A percentile compares a stretch with the other conserved stretches of the same genome.
Evolutionary conservation across 2,888 invertebrate genomes (phyloP).

Genomic region (Drosophila neonasuta): DNA sequence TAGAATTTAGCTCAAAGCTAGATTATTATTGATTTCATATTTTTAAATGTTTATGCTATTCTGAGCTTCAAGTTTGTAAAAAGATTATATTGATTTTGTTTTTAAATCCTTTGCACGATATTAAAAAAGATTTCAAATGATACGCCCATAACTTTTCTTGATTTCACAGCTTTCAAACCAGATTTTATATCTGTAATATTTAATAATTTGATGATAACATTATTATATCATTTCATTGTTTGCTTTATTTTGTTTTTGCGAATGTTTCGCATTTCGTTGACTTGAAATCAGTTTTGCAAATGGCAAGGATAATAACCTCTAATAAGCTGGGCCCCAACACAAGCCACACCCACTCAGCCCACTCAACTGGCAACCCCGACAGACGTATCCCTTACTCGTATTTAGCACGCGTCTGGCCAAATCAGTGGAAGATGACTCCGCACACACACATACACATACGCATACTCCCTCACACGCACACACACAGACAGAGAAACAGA

Average conservation of each 20-base stretch:
- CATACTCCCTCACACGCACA: constrained; percentile 37
- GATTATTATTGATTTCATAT: too few species aligned
- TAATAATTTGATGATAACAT: constrained; percentile 24
- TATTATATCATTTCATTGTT: constrained; percentile 6
- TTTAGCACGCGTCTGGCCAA: constrained; percentile 70
- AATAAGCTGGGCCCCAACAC: constrained; percentile 59
- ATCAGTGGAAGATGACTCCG: constrained; percentile 68
- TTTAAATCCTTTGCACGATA: not conserved
- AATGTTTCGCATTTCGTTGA: constrained; percentile 21
- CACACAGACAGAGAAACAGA: constrained; percentile 39
- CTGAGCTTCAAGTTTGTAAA: not conserved
- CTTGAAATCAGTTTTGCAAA: constrained; percentile 78
- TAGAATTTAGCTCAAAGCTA: too few species aligned
- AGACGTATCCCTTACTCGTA: constrained; percentile 28
- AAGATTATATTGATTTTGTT: not conserved
- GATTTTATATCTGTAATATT: constrained; percentile 20
- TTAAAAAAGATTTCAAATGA: not conserved
- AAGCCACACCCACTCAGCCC: constrained; percentile 46
- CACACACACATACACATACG: constrained; percentile 46
- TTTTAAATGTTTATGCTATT: too few species aligned
- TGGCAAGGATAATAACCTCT: constrained; percentile 77
- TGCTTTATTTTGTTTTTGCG: not conserved
- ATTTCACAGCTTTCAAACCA: not conserved
- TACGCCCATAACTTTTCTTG: not conserved
- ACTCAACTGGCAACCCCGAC: constrained; percentile 3